Base-by-base conservation (phyloP, 2,888 invertebrate species). In the Cordilura impudica region DNA sequence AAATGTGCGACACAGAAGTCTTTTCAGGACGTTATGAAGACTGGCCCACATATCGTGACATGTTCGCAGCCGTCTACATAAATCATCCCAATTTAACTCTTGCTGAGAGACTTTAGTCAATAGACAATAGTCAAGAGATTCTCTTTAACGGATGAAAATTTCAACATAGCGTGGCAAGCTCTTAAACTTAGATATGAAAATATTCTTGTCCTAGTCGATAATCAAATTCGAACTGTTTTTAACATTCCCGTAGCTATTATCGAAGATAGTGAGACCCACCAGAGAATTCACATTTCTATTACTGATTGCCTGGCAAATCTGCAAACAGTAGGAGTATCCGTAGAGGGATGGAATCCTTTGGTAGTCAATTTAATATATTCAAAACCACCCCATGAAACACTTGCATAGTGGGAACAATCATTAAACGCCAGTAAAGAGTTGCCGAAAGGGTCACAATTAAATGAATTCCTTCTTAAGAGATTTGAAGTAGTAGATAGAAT, bases 181-280 rank as follows among this genome's bases (percentile, higher is more conserved):
- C 35, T 76, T 3, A 58, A 58, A 10, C 7, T 45, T 5, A 43
- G 77, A 4, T 77, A 61, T 31, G 66, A 77, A 19, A 77, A 77
- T 12, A 21, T 31, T 7, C 12, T 47, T 7, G 60, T 72, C 0
- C 23, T 73, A 0, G 65, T 65, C 1, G 78, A 73, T 16, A 73
- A 63, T 6, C 69, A 78, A 65, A 14, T 65, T 1, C 23, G 47
- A 60, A 53, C 10, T 14, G 35, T 75, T 0, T 53, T 70, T 39
- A 63, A 65, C 10, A 31, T 73, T 1, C 39, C 47, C 2, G 3
- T 1, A 2, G 51, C 51, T 5, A 7, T 5, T 5, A 3, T 12
- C 0, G 71, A 71, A 16, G 53, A 71, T 26, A 61, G 61, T 18
- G 60, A 63, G 10, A 19, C 56, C 1, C 12, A 60, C 1, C 60